Evolutionary conservation across 2,797 vertebrate genomes (phyloP).

Genomic region (Galago senegalensis): DNA sequence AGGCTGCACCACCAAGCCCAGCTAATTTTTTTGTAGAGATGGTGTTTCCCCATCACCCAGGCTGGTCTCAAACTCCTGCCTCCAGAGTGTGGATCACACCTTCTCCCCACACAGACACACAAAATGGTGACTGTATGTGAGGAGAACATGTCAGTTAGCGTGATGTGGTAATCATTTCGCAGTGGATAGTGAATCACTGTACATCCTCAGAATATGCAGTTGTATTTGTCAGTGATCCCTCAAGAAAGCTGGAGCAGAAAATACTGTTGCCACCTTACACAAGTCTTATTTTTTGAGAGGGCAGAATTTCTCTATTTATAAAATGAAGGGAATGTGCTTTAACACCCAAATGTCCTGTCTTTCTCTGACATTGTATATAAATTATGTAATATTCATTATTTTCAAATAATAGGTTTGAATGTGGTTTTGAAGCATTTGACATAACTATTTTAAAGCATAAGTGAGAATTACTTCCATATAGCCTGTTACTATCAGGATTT

Average conservation of each 20-base stretch:
- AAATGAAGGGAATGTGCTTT: neutral
- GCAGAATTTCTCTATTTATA: neutral
- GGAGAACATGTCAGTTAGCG: neutral
- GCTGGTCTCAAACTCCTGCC: neutral
- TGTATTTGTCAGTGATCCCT: neutral
- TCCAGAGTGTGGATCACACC: neutral
- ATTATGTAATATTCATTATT: neutral
- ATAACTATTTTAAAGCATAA: neutral
- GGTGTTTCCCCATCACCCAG: too few species aligned
- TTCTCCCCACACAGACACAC: neutral
- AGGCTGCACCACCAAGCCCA: too few species aligned
- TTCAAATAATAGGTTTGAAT: constrained; percentile 19
- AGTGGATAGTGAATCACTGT: neutral
- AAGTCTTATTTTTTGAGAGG: constrained; percentile 12
- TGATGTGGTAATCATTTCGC: neutral
- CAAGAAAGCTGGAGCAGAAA: neutral
- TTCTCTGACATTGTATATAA: neutral
- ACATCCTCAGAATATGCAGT: neutral
- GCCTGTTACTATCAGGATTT: neutral
- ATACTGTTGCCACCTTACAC: neutral
- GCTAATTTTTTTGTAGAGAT: too few species aligned
- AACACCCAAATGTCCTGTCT: too few species aligned
- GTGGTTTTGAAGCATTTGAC: neutral
- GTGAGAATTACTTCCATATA: constrained; percentile 9
- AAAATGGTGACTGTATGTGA: neutral